Evolutionary conservation across 2,113 vertebrate genomes (phyloP).

Genomic region (Paraplagusia blochii): DNA sequence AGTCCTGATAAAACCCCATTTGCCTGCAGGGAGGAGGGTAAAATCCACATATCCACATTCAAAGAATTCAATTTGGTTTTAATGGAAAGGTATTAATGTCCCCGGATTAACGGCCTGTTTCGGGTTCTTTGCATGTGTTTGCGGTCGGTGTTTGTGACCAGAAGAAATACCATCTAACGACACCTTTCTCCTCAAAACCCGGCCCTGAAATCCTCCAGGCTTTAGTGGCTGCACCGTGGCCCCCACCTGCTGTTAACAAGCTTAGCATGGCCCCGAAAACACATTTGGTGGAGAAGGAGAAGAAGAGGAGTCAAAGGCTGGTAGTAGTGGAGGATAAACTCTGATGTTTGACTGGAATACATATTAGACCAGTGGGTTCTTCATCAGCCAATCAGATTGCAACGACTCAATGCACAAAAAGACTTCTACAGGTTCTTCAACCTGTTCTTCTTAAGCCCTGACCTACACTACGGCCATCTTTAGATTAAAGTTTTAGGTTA

Average conservation of each 20-base stretch:
- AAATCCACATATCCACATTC: conserved; percentile 12
- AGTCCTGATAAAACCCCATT: conserved; percentile 55
- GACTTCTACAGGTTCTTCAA: too few species aligned
- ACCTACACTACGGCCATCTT: too few species aligned
- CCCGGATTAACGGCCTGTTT: conserved; percentile 5
- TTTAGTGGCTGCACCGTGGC: conserved; percentile 3
- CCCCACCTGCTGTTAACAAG: conserved; percentile 39
- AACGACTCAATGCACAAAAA: too few species aligned
- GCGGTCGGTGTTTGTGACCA: not conserved
- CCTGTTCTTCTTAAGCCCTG: too few species aligned
- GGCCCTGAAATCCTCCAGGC: conserved; percentile 26
- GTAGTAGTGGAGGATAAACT: not conserved
- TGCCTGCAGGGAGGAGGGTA: conserved; percentile 8
- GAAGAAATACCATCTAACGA: not conserved
- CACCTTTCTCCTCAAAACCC: conserved; percentile 6
- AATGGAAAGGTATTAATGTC: conserved; percentile 15
- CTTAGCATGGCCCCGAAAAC: conserved; percentile 28
- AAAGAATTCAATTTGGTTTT: conserved; percentile 26
- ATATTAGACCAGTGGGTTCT: too few species aligned
- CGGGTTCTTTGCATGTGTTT: not conserved
- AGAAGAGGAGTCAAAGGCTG: conserved; percentile 6
- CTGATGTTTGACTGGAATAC: too few species aligned
- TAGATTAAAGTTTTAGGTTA: too few species aligned
- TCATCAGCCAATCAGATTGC: too few species aligned
- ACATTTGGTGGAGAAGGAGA: conserved; percentile 5